Percentiles rank a stretch among this genome's conserved stretches.
Evolutionary conservation across 2,888 invertebrate genomes (phyloP).

Genomic region (Ophion ellenae): DNA sequence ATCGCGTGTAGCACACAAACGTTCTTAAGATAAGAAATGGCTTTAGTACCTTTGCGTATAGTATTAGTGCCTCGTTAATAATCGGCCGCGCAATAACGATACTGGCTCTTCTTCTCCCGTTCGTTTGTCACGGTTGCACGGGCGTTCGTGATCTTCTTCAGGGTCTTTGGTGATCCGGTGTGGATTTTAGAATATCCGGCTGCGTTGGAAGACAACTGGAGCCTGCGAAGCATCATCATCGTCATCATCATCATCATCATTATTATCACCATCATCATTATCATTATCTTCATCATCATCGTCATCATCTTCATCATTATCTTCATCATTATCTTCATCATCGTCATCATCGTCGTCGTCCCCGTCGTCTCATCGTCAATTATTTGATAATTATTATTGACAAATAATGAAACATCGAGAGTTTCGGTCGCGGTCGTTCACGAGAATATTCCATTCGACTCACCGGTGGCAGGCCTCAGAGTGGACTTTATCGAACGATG

Average conservation of each 20-base stretch:
- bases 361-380: background rate
- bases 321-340: background rate
- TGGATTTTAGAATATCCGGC: constrained; percentile 94
- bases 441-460: constrained; percentile 51
- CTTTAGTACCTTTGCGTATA: constrained; percentile 71
- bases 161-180: constrained; percentile 91
- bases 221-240: constrained; percentile 73
- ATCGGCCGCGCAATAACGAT: constrained; percentile 65
- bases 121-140: constrained; percentile 58
- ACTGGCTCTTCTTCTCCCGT: constrained; percentile 26
- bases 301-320: background rate
- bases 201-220: constrained; percentile 86
- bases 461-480: constrained; percentile 81
- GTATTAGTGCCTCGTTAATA: constrained; percentile 70
- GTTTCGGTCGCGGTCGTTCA: background rate
- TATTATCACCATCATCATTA: background rate
- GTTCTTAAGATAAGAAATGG: constrained; percentile 57
- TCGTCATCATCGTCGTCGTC: background rate
- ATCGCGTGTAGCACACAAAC: constrained; percentile 62
- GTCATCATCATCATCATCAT: constrained; percentile 12
- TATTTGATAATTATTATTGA: too few relatives aligned
- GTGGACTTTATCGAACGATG: constrained; percentile 86
- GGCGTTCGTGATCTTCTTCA: constrained; percentile 74
- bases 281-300: background rate
- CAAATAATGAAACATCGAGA: too few relatives aligned